Conservation (phyloP, 2,113 vertebrate genomes). For the Taurulus bubalis region DNA sequence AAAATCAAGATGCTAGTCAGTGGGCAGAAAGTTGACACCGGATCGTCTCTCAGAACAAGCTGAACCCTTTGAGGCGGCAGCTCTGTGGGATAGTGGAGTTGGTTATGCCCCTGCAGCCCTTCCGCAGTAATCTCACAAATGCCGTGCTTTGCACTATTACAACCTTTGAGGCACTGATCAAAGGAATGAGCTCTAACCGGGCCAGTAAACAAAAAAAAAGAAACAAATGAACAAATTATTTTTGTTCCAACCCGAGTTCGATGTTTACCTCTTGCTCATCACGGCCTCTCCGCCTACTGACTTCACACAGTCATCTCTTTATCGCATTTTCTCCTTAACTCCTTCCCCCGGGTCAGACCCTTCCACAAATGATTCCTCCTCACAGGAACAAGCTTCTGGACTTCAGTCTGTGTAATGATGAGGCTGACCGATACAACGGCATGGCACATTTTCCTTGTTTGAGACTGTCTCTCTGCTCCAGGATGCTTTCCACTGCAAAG, state of each 20-base stretch:
- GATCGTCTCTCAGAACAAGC: constrained; percentile 46
- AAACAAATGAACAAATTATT: constrained; percentile 72
- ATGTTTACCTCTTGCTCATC: constrained; percentile 63
- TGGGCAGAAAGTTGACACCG: constrained; percentile 46
- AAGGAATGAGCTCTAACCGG: constrained; percentile 55
- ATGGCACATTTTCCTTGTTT: not conserved
- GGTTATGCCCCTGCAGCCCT: constrained; percentile 63
- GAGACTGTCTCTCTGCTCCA: too few relatives aligned
- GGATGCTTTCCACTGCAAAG: not conserved
- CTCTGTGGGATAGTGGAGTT: constrained; percentile 55
- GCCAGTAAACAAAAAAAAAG: constrained; percentile 67
- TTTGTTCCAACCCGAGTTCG: constrained; percentile 56
- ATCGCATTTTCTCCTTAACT: constrained; percentile 9
- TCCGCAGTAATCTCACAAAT: constrained; percentile 69
- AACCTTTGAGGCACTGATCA: constrained; percentile 73
- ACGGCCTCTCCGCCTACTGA: constrained; percentile 39
- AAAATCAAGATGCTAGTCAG: constrained; percentile 64
- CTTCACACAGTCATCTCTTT: constrained; percentile 26
- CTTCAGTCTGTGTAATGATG: not conserved
- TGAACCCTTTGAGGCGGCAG: constrained; percentile 51
- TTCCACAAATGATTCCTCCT: not conserved
- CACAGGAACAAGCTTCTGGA: constrained; percentile 1
- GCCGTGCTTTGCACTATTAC: constrained; percentile 66
- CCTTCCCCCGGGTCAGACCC: not conserved
- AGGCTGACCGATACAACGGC: not conserved